These are phyloP conservation scores for Ectemnius continuus DNA, from an alignment of 2,888 invertebrate species.

Conservation along the genomic window DNA sequence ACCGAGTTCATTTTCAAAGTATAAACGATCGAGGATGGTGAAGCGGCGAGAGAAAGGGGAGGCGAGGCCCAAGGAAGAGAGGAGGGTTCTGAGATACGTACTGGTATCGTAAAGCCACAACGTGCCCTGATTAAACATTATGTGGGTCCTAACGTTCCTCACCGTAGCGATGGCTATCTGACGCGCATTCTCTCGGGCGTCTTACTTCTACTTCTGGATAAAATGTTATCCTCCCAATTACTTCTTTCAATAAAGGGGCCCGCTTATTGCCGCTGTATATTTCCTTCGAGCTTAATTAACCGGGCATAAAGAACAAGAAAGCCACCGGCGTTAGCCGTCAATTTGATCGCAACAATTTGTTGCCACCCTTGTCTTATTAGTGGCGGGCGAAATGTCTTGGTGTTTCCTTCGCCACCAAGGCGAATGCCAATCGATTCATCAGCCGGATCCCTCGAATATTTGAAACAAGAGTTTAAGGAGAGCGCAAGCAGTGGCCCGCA, in stretches of 20 bases:
- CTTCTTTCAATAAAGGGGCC: slow-evolving; percentile 40
- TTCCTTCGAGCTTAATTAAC: slow-evolving; percentile 19
- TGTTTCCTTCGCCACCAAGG: neutral
- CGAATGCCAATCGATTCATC: neutral
- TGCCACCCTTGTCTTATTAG: neutral
- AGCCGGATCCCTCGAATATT: slow-evolving; percentile 21
- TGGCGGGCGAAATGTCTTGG: neutral
- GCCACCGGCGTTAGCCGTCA: slow-evolving; percentile 1
- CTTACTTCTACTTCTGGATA: slow-evolving; percentile 18
- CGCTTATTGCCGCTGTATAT: slow-evolving; percentile 10
- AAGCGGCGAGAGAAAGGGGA: neutral
- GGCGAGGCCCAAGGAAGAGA: slow-evolving; percentile 35
- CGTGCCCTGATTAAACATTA: slow-evolving; percentile 78
- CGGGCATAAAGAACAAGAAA: neutral
- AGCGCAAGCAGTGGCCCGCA: slow-evolving; percentile 25
- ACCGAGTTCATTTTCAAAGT: slow-evolving; percentile 28
- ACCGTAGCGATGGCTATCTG: slow-evolving; percentile 46
- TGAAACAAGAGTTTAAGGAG: slow-evolving; percentile 36
- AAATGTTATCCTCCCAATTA: slow-evolving; percentile 45
- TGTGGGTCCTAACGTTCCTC: slow-evolving; percentile 71
- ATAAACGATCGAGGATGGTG: slow-evolving; percentile 28
- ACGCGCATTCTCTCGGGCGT: slow-evolving; percentile 11
- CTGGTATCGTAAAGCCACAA: slow-evolving; percentile 77
- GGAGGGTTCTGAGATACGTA: slow-evolving; percentile 61
- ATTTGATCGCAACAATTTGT: neutral